A percentile compares a stretch with the other conserved stretches of the same genome.
Evolutionary conservation across 2,888 invertebrate genomes (phyloP).

Genomic region (Deladenus siricidicola): DNA sequence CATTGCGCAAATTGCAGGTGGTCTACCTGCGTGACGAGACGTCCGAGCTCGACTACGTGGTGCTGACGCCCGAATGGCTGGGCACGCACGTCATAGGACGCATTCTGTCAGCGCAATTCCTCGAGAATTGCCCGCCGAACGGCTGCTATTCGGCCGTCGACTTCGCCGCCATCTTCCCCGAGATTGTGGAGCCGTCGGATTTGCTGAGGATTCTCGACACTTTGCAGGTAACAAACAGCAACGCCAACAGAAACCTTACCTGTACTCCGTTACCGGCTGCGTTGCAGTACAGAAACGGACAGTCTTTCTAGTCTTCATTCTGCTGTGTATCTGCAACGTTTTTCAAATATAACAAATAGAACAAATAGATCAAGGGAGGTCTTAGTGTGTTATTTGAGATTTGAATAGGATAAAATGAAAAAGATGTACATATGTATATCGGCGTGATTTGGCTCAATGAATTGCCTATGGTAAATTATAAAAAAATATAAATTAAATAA

Average conservation of each 20-base stretch:
- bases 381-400: background rate
- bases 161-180: constrained; percentile 67
- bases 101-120: constrained; percentile 59
- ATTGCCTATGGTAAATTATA: no score
- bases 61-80: constrained; percentile 66
- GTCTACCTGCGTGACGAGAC: constrained; percentile 61
- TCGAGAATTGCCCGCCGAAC: constrained; percentile 60
- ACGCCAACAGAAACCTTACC: background rate
- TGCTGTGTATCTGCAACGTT: no score
- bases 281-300: no score
- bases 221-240: constrained; percentile 61
- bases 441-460: no score
- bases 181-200: constrained; percentile 64
- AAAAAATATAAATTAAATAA: no score
- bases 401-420: no score
- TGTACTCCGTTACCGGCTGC: no score
- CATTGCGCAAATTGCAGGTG: constrained; percentile 55
- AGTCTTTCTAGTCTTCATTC: no score
- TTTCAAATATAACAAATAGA: no score
- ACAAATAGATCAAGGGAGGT: background rate
- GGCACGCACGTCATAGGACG: constrained; percentile 65
- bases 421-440: no score
- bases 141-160: constrained; percentile 69
- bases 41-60: constrained; percentile 61
- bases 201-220: constrained; percentile 66